A percentile compares a stretch with the other conserved stretches of the same genome.
These are phyloP conservation scores for Trachelus stipa DNA, from an alignment of 2,888 invertebrate genomes.

Conservation along the genomic window DNA sequence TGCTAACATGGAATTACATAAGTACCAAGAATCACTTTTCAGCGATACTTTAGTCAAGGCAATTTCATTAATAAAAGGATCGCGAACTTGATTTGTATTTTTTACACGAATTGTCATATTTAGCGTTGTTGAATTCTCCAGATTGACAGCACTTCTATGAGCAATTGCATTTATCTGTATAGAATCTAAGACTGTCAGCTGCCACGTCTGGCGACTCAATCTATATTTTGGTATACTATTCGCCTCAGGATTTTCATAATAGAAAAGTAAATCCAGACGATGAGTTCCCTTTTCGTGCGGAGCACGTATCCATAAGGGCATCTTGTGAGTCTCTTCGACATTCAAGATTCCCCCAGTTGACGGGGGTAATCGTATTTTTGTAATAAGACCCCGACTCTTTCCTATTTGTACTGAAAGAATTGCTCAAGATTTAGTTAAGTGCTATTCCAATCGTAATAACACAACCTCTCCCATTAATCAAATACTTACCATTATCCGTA, in stretches of 20 bases:
- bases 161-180: slow-evolving; percentile 70
- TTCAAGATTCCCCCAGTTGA: slow-evolving; percentile 66
- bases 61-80: slow-evolving; percentile 70
- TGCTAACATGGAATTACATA: slow-evolving; percentile 65
- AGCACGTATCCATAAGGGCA: slow-evolving; percentile 78
- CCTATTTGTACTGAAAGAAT: slow-evolving; percentile 55
- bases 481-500: slow-evolving; percentile 28
- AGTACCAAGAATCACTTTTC: slow-evolving; percentile 73
- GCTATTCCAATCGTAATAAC: neutral
- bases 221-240: slow-evolving; percentile 68
- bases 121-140: slow-evolving; percentile 68
- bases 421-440: neutral
- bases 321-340: slow-evolving; percentile 68
- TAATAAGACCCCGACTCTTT: slow-evolving; percentile 65
- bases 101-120: slow-evolving; percentile 77
- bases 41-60: slow-evolving; percentile 72
- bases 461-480: neutral
- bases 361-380: slow-evolving; percentile 62
- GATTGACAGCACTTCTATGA: slow-evolving; percentile 68
- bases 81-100: slow-evolving; percentile 76
- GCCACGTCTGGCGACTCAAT: slow-evolving; percentile 75
- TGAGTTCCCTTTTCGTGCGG: slow-evolving; percentile 75
- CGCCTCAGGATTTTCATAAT: slow-evolving; percentile 73
- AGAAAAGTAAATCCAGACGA: slow-evolving; percentile 77
- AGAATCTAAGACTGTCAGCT: slow-evolving; percentile 73